Percentiles rank a stretch among this genome's conserved stretches.
Conservation (phyloP, 2,888 invertebrate species). For the Automeris io region DNA sequence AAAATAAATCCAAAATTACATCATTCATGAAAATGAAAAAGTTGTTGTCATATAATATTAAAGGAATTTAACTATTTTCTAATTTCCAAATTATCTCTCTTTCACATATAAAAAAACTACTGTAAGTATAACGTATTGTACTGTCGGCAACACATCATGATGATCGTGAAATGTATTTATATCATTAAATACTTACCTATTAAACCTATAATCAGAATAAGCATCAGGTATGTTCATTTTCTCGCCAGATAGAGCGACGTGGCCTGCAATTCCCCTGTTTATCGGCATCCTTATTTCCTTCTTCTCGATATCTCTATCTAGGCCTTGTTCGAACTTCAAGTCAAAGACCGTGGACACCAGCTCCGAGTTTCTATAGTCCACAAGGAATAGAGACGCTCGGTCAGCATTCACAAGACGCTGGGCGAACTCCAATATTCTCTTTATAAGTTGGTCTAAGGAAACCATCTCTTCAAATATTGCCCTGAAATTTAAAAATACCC, state of each 20-base stretch:
- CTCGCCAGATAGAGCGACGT: slow-evolving; percentile 87
- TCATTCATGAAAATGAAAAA: no score
- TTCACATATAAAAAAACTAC: no score
- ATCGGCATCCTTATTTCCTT: slow-evolving; percentile 83
- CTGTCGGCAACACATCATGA: no score
- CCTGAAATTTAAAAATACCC: slow-evolving; percentile 56
- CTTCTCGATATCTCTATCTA: slow-evolving; percentile 41
- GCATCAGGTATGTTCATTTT: slow-evolving; percentile 89
- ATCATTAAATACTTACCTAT: slow-evolving; percentile 50
- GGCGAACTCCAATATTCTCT: slow-evolving; percentile 90
- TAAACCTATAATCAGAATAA: slow-evolving; percentile 86
- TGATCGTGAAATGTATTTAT: no score
- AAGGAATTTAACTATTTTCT: no score
- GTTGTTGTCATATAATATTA: no score
- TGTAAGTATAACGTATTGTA: no score
- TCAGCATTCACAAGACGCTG: slow-evolving; percentile 89
- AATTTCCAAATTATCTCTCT: no score
- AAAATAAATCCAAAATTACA: no score
- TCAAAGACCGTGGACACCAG: slow-evolving; percentile 91
- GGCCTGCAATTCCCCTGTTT: slow-evolving; percentile 88
- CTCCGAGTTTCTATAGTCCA: slow-evolving; percentile 84
- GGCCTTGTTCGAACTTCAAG: slow-evolving; percentile 52
- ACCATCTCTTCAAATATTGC: slow-evolving; percentile 93
- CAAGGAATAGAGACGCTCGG: slow-evolving; percentile 87
- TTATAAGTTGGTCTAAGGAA: slow-evolving; percentile 87